Evolutionary conservation across 2,888 invertebrate genomes (phyloP), one percentile per base, ranked within the genome.

Genomic region (Apodemia hepburni): DNA sequence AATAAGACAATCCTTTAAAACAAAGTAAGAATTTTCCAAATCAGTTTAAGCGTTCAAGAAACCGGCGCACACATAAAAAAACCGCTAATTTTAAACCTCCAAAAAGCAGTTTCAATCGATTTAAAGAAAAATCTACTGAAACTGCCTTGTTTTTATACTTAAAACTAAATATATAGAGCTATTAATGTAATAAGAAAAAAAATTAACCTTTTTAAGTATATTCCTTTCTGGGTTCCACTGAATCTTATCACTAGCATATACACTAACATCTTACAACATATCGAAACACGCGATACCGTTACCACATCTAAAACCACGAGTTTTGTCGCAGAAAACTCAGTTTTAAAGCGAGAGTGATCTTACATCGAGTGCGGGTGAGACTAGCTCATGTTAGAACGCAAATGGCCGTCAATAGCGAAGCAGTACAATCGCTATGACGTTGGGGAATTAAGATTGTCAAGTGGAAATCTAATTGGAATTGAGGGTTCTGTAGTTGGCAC

Each of bases 371-470:
- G 79, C 84, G 84, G 75, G 84, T 81, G 81, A 73, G 67, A 72
- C 72, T 75, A 72, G 69, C 80, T 78, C 82, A 85, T 84, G 87
- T 79, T 85, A 82, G 78, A 82, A 73, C 80, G 80, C 78, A 82
- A 89, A 83, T 88, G 87, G 76, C 75, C 72, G 75, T 59, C 66
- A 68, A 69, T 70, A 54, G 54, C 72, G 83, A 82, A 82, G 84
- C 84, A 73, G 71, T 81, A 82, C 85, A 81, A 81, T 75, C 73
- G 76, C 76, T 58, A 70, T 80, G 81, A 84, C 86, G 86, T 81
- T 80, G 80, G 66, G 62, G 82, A 85, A 87, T 85, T 84, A 85
- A 6, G 45, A 76, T 61, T 59, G 65, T 69, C 71, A 69, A 70
- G 68, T 66, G 64, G 60, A 63, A 59, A 51, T 61, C 22, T 22